Base-by-base conservation (phyloP, 2,888 invertebrate species). In the Rutpela maculata region DNA sequence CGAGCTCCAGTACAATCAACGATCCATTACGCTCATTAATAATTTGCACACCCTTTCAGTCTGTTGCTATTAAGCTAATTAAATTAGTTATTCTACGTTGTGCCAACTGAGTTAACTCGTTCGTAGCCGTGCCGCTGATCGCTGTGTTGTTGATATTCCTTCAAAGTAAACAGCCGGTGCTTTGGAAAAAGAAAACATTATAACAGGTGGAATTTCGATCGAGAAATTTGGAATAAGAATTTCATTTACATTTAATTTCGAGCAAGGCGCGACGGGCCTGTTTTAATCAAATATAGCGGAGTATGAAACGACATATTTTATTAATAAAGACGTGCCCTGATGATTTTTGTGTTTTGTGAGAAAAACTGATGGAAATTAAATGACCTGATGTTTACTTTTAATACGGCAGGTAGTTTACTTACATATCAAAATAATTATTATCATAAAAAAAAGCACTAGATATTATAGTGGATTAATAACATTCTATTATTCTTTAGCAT, bases 31-130 rank as follows among this genome's bases (percentile, higher is more conserved):
- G 78, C 81, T 85, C 85, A 85, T 86, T 85, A 86, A 86, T 86
- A 86, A 86, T 86, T 86, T 84, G 85, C 83, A 82, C 84, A 86
- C 86, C 86, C 85, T 86, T 85, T 86, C 84, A 84, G 84, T 82
- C 83, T 80, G 81, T 80, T 81, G 84, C 85, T 83, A 83, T 86
- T 86, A 85, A 82, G 81, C 82, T 86, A 86, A 86, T 86, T 85
- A 86, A 85, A 86, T 86, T 86, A 86, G 85, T 82, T 86, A 85
- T 86, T 85, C 85, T 69, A 80, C 80, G 78, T 82, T 80, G 81
- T 81, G 82, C 83, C 79, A 76, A 76, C 79, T 77, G 77, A 76
- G 81, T 81, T 82, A 57, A 57, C 69, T 38, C 60, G 7, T 70
- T 50, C 19, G 35, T 15, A 17, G 60, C n/a, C n/a, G n/a, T n/a